Conservation (phyloP, 2,113 vertebrate genomes). For the Poeciliopsis turrubarensis region DNA sequence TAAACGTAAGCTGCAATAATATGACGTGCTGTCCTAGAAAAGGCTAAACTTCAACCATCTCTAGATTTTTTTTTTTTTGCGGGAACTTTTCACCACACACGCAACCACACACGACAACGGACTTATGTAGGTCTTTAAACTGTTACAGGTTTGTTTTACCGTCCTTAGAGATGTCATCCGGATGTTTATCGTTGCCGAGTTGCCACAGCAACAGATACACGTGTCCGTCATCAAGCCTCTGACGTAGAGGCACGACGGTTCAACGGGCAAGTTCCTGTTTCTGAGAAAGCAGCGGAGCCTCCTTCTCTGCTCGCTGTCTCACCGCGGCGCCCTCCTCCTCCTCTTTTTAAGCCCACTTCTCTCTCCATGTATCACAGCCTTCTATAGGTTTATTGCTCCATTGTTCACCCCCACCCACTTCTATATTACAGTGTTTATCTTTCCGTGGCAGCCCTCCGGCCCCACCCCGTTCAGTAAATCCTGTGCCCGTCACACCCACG, state of each 20-base stretch:
- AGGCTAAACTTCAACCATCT: neutral
- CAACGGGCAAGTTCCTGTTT: constrained; percentile 76
- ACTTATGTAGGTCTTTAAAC: neutral
- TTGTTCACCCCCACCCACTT: constrained; percentile 8
- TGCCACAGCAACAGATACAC: constrained; percentile 55
- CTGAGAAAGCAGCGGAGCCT: constrained; percentile 39
- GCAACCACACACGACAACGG: neutral
- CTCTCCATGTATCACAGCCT: neutral
- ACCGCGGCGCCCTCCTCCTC: neutral
- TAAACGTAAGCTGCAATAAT: too few species aligned
- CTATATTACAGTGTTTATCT: constrained; percentile 27
- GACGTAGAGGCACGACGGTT: constrained; percentile 63
- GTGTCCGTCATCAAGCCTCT: constrained; percentile 61
- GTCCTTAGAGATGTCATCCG: constrained; percentile 16
- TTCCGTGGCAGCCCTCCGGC: constrained; percentile 12
- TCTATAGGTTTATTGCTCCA: constrained; percentile 29
- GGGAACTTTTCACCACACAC: neutral
- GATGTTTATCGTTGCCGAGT: constrained; percentile 70
- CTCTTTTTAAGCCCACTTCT: neutral
- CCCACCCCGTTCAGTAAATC: constrained; percentile 18
- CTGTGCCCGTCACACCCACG: constrained; percentile 26
- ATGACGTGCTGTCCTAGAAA: too few species aligned
- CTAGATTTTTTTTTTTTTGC: neutral
- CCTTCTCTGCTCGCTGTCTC: neutral
- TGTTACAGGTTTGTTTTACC: neutral